Base-by-base conservation (phyloP, 2,888 invertebrate species). In the Drosophila ustulata region DNA sequence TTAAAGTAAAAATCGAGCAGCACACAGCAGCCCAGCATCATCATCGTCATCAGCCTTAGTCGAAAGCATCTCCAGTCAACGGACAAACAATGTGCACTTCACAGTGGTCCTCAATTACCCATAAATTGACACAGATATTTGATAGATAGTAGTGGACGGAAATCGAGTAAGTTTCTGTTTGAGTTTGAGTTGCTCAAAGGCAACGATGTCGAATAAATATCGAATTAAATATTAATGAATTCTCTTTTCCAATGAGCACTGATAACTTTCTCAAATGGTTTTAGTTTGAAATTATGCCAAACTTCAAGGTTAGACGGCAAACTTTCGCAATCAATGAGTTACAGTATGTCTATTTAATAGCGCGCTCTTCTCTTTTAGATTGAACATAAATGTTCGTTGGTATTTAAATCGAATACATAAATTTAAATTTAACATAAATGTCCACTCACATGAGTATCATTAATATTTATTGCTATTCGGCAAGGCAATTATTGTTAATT, bases 1-100 rank as follows among this genome's bases (percentile, higher is more conserved):
- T 86, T 86, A 88, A 88, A 88, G 68, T 83, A 86, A 85, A 88
- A 85, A 85, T 85, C 84, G 83, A 85, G 85, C 80, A 73, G 65
- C 68, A 39, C 39, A 39, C 39, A 76, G 58, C 59, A 63, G 32
- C 52, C 56, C 59, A 63, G 32, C 52, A 28, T 49, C 28, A 28
- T 23, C 57, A 51, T 55, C n/a, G 6, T 5, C 18, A 41, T 9
- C 57, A 59, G 58, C 37, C 37, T n/a, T 11, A 37, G 37, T 11
- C 37, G 37, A n/a, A n/a, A 4, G n/a, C 53, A 62, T 32, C 37
- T 23, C 45, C 41, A 56, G 55, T 45, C 55, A 56, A 57, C 49
- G 58, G 62, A 69, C 76, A 80, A 71, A 76, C 68, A 74, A 66
- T n/a, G 30, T 32, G 23, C 11, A 11, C 46, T 26, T 30, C 23